Conservation (phyloP, 2,113 vertebrate species). For the Dromiciops gliroides region DNA sequence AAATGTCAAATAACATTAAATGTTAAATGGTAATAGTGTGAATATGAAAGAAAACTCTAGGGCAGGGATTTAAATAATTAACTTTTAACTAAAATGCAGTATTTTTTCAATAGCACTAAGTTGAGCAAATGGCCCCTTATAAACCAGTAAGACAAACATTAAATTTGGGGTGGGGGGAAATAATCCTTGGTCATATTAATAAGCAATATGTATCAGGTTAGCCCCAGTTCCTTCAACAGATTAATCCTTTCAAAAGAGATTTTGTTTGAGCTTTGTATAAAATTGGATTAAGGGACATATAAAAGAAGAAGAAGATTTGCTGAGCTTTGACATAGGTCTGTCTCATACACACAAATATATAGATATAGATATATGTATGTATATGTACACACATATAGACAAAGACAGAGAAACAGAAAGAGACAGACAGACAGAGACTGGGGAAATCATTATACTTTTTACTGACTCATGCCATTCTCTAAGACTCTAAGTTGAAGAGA, state of each 20-base stretch:
- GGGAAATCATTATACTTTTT: no score
- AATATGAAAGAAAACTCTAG: background rate
- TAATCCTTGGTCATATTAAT: background rate
- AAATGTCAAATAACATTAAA: background rate
- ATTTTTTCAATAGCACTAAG: background rate
- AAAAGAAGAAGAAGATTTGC: background rate
- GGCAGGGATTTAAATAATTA: conserved; percentile 3
- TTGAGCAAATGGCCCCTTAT: background rate
- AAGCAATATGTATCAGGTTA: background rate
- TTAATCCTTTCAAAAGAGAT: background rate
- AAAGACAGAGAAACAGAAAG: no score
- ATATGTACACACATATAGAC: no score
- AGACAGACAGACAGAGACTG: no score
- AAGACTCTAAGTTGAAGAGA: no score
- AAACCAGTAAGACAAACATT: background rate
- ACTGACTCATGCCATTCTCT: no score
- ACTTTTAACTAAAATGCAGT: background rate
- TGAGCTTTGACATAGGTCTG: background rate
- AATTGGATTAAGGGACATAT: background rate
- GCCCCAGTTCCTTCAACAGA: background rate
- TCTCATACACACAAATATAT: no score
- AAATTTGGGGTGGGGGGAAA: background rate
- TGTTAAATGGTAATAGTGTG: background rate
- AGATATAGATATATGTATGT: background rate
- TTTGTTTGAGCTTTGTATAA: background rate